Conservation (phyloP, 2,797 vertebrate species). For the Acanthis flammea region DNA sequence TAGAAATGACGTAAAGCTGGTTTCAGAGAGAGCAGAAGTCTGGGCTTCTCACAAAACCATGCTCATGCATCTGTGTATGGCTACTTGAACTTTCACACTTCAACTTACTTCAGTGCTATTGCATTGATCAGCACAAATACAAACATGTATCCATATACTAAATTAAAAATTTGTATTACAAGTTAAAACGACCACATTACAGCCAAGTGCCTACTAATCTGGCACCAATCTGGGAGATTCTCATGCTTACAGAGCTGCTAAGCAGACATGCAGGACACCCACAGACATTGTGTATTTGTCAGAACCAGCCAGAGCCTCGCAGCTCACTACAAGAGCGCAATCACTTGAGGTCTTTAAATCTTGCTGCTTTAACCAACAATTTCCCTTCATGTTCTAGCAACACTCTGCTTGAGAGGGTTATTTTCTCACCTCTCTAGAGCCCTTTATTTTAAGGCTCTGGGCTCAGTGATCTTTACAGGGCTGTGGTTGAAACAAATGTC, state of each 20-base stretch:
- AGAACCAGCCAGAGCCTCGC: background rate
- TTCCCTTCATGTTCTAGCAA: background rate
- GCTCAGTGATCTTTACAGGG: background rate
- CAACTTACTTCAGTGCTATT: background rate
- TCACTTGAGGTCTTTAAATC: background rate
- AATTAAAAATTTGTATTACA: background rate
- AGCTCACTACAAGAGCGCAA: background rate
- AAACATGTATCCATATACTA: rapidly evolving
- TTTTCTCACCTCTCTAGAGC: background rate
- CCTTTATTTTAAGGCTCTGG: background rate
- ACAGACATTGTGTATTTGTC: background rate
- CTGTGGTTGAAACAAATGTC: conserved; percentile 56
- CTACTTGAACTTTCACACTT: background rate
- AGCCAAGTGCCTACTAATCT: background rate
- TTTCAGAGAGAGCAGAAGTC: background rate
- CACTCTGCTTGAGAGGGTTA: background rate
- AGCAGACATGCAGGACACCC: background rate
- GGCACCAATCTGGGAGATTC: background rate
- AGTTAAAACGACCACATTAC: background rate
- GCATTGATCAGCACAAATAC: background rate
- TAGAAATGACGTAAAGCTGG: background rate
- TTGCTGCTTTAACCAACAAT: background rate
- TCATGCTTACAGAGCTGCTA: background rate
- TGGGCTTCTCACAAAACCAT: background rate
- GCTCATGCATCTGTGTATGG: rapidly evolving